A percentile compares a stretch with the other conserved stretches of the same genome.
These are phyloP conservation scores for Cyphomyrmex costatus DNA, from an alignment of 1,140 invertebrate genomes.

Conservation along the genomic window DNA sequence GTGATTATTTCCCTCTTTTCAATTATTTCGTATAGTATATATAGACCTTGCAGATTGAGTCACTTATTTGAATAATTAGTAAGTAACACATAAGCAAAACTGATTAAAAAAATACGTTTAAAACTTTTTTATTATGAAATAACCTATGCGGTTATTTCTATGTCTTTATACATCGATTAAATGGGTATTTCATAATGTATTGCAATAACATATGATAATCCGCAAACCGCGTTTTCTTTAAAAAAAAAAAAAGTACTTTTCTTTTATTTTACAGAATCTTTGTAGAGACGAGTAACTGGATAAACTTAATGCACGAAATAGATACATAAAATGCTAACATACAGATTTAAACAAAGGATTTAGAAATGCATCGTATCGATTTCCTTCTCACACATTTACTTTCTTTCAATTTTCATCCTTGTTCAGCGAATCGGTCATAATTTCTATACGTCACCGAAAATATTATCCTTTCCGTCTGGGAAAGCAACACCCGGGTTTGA, in stretches of 20 bases:
- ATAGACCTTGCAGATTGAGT: background rate
- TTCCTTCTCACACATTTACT: background rate
- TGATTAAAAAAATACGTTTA: background rate
- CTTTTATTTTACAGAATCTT: background rate
- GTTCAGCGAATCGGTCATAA: constrained; percentile 39
- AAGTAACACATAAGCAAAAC: background rate
- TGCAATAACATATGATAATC: no score
- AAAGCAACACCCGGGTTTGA: constrained; percentile 72
- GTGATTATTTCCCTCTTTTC: background rate
- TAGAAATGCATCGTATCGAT: background rate
- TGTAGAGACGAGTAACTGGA: background rate
- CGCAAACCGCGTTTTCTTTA: no score
- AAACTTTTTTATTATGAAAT: no score
- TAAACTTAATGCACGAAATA: background rate
- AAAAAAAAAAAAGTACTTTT: no score
- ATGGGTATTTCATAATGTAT: no score
- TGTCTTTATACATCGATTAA: no score
- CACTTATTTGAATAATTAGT: background rate
- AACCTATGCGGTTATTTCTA: no score
- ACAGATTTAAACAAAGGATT: background rate
- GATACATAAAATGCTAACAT: background rate
- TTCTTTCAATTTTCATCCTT: background rate
- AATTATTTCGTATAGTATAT: background rate
- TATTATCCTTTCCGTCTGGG: constrained; percentile 69
- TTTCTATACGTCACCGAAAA: constrained; percentile 16